Conservation (phyloP, 2,113 vertebrate species). For the Hypomesus transpacificus region DNA sequence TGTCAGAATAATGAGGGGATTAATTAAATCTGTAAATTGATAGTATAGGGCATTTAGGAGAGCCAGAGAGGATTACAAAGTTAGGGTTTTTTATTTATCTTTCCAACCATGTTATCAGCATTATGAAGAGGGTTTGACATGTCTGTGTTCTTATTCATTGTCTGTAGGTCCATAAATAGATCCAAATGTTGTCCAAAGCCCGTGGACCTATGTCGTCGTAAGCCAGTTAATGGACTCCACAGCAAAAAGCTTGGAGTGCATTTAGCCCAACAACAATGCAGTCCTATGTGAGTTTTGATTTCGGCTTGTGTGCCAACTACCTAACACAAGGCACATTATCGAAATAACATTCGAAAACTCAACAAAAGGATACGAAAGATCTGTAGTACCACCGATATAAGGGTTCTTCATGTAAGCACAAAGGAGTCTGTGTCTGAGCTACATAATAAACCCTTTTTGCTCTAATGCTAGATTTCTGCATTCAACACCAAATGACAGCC, state of each 20-base stretch:
- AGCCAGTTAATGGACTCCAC: slow-evolving; percentile 43
- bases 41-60: slow-evolving; percentile 7
- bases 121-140: not conserved
- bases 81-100: not conserved
- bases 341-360: not conserved
- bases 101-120: not conserved
- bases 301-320: not conserved
- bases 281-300: not conserved
- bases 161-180: slow-evolving; percentile 62
- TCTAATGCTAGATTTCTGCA: not conserved
- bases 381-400: not conserved
- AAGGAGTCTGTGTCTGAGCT: not conserved
- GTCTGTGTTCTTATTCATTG: slow-evolving; percentile 43
- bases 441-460: not conserved
- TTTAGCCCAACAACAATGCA: not conserved
- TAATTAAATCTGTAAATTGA: slow-evolving; percentile 51
- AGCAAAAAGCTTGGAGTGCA: slow-evolving; percentile 9
- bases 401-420: slow-evolving; percentile 11
- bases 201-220: not conserved
- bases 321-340: not conserved
- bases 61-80: not conserved
- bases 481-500: not conserved
- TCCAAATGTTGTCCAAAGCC: slow-evolving; percentile 41
- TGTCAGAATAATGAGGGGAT: slow-evolving; percentile 56
- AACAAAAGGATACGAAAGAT: not conserved